These are phyloP conservation scores for Liparis tanakae DNA, from an alignment of 2,797 vertebrate genomes.

Conservation along the genomic window DNA sequence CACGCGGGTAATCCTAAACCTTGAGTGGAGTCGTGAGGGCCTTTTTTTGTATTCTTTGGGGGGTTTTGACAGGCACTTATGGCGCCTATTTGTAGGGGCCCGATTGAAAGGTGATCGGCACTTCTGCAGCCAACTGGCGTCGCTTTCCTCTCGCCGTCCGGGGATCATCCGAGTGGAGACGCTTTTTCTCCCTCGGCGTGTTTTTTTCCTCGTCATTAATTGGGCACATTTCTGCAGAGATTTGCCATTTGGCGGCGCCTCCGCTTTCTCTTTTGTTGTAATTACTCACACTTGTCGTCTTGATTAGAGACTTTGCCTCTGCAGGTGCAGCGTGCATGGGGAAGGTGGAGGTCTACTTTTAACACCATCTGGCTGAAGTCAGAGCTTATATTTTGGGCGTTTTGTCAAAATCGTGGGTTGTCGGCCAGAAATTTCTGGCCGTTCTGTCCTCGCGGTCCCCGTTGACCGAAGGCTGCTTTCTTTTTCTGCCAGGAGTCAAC, in stretches of 20 bases:
- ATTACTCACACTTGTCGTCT: constrained; percentile 50
- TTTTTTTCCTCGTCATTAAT: constrained; percentile 35
- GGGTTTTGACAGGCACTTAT: constrained; percentile 45
- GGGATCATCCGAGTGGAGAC: constrained; percentile 32
- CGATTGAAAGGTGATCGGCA: constrained; percentile 44
- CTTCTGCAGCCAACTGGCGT: constrained; percentile 41
- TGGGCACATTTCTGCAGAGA: constrained; percentile 40
- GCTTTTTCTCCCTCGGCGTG: not conserved
- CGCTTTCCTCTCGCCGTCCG: constrained; percentile 34
- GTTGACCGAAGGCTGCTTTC: constrained; percentile 47
- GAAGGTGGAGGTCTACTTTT: constrained; percentile 27
- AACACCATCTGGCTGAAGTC: constrained; percentile 52
- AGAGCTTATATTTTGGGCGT: constrained; percentile 29
- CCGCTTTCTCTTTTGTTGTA: constrained; percentile 35
- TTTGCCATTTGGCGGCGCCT: constrained; percentile 24
- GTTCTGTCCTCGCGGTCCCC: constrained; percentile 41
- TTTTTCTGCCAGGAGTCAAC: constrained; percentile 59
- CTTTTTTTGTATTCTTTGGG: constrained; percentile 23
- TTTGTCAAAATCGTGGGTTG: constrained; percentile 39
- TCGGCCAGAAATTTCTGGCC: constrained; percentile 38
- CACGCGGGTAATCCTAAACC: constrained; percentile 40
- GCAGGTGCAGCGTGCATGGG: constrained; percentile 24
- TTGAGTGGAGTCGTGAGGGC: constrained; percentile 34
- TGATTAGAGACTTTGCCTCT: constrained; percentile 44
- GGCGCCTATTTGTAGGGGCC: constrained; percentile 54